Percentiles rank a stretch among this genome's conserved stretches.
Conservation (phyloP, 2,888 invertebrate species). For the Atherix ibis region DNA sequence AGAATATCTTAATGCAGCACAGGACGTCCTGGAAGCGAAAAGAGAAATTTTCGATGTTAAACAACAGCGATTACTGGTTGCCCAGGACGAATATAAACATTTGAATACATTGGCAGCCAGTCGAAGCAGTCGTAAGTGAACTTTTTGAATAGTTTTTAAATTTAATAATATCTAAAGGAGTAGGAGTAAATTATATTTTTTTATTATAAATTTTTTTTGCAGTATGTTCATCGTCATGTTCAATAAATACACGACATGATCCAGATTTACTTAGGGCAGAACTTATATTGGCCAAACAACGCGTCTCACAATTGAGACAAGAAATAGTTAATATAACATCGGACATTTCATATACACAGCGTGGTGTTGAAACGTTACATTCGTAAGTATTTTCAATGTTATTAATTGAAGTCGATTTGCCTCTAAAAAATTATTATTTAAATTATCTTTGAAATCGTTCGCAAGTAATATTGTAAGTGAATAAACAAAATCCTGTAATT, state of each 20-base stretch:
- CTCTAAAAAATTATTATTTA: no score
- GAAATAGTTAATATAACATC: slow-evolving; percentile 83
- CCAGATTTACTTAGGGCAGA: slow-evolving; percentile 86
- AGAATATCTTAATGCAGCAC: slow-evolving; percentile 89
- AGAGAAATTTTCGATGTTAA: slow-evolving; percentile 94
- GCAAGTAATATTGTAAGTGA: no score
- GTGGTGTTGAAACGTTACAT: slow-evolving; percentile 81
- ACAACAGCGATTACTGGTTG: slow-evolving; percentile 80
- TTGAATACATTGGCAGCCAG: slow-evolving; percentile 81
- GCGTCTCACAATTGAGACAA: slow-evolving; percentile 75
- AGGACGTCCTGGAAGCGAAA: slow-evolving; percentile 91
- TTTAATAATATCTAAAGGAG: slow-evolving; percentile 1
- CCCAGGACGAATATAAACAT: slow-evolving; percentile 92
- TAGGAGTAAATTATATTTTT: no score
- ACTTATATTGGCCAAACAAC: slow-evolving; percentile 72
- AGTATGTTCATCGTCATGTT: slow-evolving; percentile 81
- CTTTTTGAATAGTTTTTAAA: no score
- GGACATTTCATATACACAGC: slow-evolving; percentile 81
- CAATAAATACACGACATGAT: slow-evolving; percentile 83
- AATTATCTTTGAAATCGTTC: no score
- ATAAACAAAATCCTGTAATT: no score
- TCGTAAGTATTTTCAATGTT: slow-evolving; percentile 49
- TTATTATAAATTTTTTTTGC: no score
- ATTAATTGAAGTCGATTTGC: slow-evolving; percentile 3
- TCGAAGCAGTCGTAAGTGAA: slow-evolving; percentile 74